Base-by-base conservation (phyloP, 37 sponge, comb jelly and placozoan genomes). In the Agelas oroides region DNA sequence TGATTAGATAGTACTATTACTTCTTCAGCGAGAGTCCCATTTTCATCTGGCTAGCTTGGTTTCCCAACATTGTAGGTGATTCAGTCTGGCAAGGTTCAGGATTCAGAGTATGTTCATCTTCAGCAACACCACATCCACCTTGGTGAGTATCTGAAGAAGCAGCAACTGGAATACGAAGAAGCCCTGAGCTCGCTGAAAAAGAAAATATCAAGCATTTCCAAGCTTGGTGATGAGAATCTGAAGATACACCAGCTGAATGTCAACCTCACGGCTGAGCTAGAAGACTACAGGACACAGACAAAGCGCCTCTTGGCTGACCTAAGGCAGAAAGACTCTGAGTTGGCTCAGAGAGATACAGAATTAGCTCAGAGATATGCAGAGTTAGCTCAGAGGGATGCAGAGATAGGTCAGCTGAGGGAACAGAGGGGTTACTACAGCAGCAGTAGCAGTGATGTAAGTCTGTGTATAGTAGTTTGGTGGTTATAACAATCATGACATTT, bases 161-260 rank as follows among this genome's bases (percentile, higher is more conserved):
- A 88, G 76, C 88, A 88, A 37, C 21, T 81, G 40, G 88, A 88
- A 71, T 74, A 81, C 36, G 55, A 24, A 15, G 82, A 81, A 73
- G 71, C 79, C 5, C 25, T 88, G 6, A 18, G 32, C 17, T 19
- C 37, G 12, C 53, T 88, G 36, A 36, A 76, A 25, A 73, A 81
- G 46, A 75, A 81, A 32, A 65, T 75, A 11, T 72, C 35, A 46
- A 6, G 5, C 21, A 41, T 37, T 13, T 70, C 64, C n/a, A 59
- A 78, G 41, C 2, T 73, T 54, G 25, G n/a, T 20, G 53, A 73
- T 13, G 73, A 83, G 63, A 70, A 71, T 64, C 27, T 73, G 18
- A 66, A 72, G 23, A n/a, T 73, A 8, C 70, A 60, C 36, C 74
- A 87, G 58, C 21, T 59, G 27, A 79, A 66, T 39, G 38, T 71